Percentiles rank a stretch among this genome's conserved stretches.
Conservation (phyloP, 2,113 vertebrate genomes). For the Phyllostomus hastatus region DNA sequence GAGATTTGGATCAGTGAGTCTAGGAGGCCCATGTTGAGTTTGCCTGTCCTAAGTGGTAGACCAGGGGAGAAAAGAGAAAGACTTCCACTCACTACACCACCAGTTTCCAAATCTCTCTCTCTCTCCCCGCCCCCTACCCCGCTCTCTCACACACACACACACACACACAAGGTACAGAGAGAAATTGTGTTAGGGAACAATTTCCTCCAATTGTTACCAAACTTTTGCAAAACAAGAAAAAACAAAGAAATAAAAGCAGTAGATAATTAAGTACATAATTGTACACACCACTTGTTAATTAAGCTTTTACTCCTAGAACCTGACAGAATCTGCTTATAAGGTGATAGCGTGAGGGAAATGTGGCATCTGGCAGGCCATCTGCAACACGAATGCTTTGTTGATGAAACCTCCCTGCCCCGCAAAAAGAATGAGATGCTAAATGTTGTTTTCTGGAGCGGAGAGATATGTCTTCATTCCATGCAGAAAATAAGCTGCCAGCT, state of each 20-base stretch:
- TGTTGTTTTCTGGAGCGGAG: not conserved
- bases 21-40: too few relatives aligned
- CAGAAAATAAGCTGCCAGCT: conserved; percentile 11
- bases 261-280: conserved; percentile 83
- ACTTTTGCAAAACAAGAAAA: conserved; percentile 65
- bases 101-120: not conserved
- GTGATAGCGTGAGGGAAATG: conserved; percentile 74
- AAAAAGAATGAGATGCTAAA: conserved; percentile 20
- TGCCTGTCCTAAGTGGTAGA: too few relatives aligned
- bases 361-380: conserved; percentile 84
- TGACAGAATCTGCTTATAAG: conserved; percentile 82
- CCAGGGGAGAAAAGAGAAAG: not conserved
- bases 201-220: conserved; percentile 70
- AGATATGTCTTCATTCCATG: conserved; percentile 59
- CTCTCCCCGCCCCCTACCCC: too few relatives aligned
- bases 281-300: conserved; percentile 84
- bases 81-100: not conserved
- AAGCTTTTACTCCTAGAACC: conserved; percentile 82
- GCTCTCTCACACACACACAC: not conserved
- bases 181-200: not conserved
- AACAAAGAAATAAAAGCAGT: conserved; percentile 76
- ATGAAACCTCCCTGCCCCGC: conserved; percentile 33
- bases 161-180: not conserved
- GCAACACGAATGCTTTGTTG: not conserved
- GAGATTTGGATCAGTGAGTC: not conserved